Conservation (phyloP, 2,888 invertebrate genomes). For the Clitarchus hookeri region DNA sequence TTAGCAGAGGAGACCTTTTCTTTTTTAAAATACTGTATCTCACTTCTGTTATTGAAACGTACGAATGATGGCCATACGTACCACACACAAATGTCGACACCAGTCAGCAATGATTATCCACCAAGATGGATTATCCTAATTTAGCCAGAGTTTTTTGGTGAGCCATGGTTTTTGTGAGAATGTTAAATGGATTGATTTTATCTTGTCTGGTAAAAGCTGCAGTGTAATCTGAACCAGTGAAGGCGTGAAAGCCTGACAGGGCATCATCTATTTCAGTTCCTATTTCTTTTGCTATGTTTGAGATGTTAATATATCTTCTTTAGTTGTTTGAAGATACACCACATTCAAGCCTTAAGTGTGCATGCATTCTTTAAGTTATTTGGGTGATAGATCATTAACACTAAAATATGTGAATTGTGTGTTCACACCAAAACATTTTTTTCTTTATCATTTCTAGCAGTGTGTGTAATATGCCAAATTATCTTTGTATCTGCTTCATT, state of each 20-base stretch:
- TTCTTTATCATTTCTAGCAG: not conserved
- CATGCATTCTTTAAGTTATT: not conserved
- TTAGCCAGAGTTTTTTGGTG: conserved; percentile 18
- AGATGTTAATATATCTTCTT: conserved; percentile 3
- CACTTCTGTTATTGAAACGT: not conserved
- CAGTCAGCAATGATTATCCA: not conserved
- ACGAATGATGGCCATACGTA: not conserved
- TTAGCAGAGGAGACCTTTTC: not conserved
- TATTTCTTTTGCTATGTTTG: not conserved
- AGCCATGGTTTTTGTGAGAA: not conserved
- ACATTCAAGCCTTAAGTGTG: conserved; percentile 18
- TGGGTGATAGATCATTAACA: not conserved
- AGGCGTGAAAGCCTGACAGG: not conserved
- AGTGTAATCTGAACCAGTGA: conserved; percentile 11
- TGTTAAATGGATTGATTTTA: conserved; percentile 11
- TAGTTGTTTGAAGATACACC: not conserved
- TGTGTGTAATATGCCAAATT: conserved; percentile 4
- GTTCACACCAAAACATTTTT: conserved; percentile 21
- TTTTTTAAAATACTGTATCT: conserved; percentile 15
- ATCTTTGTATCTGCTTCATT: conserved; percentile 10
- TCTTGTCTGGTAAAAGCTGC: conserved; percentile 1
- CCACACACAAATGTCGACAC: conserved; percentile 3
- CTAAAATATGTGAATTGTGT: not conserved
- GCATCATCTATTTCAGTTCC: not conserved
- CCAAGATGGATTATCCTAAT: not conserved